These are phyloP conservation scores for Gymnogyps californianus DNA, from an alignment of 2,113 vertebrate species.

Conservation along the genomic window DNA sequence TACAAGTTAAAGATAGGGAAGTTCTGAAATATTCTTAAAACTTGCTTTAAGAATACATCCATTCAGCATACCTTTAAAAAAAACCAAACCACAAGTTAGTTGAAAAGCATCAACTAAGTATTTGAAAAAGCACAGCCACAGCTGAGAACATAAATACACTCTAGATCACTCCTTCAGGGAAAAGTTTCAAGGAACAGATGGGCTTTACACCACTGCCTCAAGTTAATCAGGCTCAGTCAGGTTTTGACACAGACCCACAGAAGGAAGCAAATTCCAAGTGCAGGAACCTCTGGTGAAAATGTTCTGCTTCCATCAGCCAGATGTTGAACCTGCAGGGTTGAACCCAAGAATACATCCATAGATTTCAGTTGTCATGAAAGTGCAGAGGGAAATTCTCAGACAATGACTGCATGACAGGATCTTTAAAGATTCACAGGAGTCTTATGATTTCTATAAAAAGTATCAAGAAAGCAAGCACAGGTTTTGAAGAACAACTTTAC, in stretches of 20 bases:
- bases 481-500: background rate
- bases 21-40: background rate
- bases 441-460: background rate
- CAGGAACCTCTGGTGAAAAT: constrained; percentile 59
- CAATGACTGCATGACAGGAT: background rate
- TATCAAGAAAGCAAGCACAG: background rate
- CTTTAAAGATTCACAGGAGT: background rate
- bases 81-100: background rate
- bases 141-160: constrained; percentile 46
- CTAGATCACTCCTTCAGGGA: constrained; percentile 25
- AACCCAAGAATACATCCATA: background rate
- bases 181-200: constrained; percentile 63
- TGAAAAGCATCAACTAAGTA: constrained; percentile 13
- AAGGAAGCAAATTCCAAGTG: constrained; percentile 33
- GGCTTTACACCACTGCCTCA: constrained; percentile 54
- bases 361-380: background rate
- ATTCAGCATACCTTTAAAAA: background rate
- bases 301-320: constrained; percentile 25
- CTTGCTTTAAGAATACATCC: background rate
- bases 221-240: constrained; percentile 63
- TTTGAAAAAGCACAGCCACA: constrained; percentile 25
- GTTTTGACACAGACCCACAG: constrained; percentile 58
- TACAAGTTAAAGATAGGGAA: background rate
- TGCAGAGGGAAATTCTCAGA: background rate
- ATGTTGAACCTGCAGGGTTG: constrained; percentile 44